Percentiles rank a stretch among this genome's conserved stretches.
Conservation (phyloP, 2,113 vertebrate species). For the Falco punctatus region DNA sequence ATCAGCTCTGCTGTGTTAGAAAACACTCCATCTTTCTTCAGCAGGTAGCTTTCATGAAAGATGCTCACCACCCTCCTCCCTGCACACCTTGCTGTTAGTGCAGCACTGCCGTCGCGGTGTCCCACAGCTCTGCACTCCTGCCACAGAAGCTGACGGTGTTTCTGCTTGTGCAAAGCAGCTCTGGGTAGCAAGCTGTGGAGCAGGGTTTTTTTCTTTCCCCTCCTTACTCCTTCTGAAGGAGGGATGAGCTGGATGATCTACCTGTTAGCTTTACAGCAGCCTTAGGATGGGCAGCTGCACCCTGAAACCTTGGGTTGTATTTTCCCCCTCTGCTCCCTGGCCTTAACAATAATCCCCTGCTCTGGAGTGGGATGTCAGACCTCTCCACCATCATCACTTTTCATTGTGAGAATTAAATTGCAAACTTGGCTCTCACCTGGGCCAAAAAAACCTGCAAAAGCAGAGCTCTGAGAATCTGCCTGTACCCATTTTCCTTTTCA, state of each 20-base stretch:
- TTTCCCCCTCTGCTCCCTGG: not conserved
- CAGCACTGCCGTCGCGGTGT: not conserved
- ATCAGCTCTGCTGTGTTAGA: not conserved
- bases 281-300: not conserved
- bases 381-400: not conserved
- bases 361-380: not conserved
- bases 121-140: not conserved
- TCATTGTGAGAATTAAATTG: not conserved
- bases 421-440: not conserved
- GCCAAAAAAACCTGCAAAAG: not conserved
- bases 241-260: not conserved
- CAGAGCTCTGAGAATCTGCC: not conserved
- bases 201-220: not conserved
- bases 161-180: not conserved
- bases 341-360: not conserved
- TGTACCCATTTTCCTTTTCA: not conserved
- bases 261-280: not conserved
- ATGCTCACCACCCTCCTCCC: not conserved
- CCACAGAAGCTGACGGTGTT: rapidly evolving
- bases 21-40: not conserved
- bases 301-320: not conserved
- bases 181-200: not conserved
- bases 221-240: too few relatives aligned
- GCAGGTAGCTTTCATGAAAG: rapidly evolving
- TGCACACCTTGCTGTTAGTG: rapidly evolving